phyloP scores from a whole-genome alignment of 2,113 vertebrate species.

The Eurystomus gularis region DNA sequence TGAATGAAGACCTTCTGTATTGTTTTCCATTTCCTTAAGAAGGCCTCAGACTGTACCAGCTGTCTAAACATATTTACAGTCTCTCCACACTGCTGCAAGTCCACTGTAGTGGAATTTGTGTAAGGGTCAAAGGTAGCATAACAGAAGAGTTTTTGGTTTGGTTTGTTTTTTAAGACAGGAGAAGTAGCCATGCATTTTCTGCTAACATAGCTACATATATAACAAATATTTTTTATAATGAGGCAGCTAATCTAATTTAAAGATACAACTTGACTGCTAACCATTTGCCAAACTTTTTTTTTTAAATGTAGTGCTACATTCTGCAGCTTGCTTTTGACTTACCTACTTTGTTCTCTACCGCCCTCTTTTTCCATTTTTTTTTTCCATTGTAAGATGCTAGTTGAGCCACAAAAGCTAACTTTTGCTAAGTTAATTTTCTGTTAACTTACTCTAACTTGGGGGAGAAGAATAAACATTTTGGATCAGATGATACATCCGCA shows the following conservation, averaged over 20 bases:
- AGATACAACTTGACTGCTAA: neutral
- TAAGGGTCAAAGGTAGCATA: conserved; percentile 31
- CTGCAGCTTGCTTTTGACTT: neutral
- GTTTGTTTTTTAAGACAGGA: neutral
- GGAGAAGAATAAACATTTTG: neutral
- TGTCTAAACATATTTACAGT: conserved; percentile 52
- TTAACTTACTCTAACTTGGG: neutral
- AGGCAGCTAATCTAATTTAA: neutral
- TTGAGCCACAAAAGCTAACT: neutral
- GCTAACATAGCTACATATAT: neutral
- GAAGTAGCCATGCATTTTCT: neutral
- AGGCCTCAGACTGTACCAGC: conserved; percentile 38
- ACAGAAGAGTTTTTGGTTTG: neutral
- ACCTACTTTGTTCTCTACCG: neutral
- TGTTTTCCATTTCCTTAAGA: conserved; percentile 25
- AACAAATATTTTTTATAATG: neutral
- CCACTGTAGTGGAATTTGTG: neutral
- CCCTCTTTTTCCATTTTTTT: neutral
- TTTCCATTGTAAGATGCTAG: neutral
- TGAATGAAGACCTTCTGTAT: conserved; percentile 11
- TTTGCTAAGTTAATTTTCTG: neutral
- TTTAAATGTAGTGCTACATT: neutral
- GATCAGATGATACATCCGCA: neutral
- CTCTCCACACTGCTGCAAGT: neutral
- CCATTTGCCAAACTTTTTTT: neutral